Evolutionary conservation across 2,797 vertebrate genomes (phyloP).

Genomic region (Leptoclinus maculatus): DNA sequence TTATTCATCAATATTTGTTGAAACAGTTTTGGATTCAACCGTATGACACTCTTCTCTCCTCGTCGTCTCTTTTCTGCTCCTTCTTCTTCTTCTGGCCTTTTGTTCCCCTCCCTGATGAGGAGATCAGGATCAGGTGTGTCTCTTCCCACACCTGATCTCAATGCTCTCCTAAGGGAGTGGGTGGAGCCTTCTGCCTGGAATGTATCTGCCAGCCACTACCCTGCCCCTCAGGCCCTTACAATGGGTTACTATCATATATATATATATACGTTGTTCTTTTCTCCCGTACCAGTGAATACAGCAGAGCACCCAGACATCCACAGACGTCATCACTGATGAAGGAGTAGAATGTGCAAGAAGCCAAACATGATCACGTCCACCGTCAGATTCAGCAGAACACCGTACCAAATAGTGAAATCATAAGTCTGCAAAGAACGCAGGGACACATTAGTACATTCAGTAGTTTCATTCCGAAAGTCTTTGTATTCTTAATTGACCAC

Average conservation of each 20-base stretch:
- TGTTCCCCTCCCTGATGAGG: too few relatives aligned
- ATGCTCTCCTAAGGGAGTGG: too few relatives aligned
- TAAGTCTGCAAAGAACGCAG: slow-evolving; percentile 79
- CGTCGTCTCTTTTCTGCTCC: too few relatives aligned
- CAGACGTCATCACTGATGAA: slow-evolving; percentile 84
- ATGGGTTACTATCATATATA: too few relatives aligned
- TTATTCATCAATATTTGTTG: background rate
- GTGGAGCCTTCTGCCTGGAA: too few relatives aligned
- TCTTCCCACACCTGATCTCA: too few relatives aligned
- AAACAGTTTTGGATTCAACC: background rate
- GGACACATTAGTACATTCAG: background rate
- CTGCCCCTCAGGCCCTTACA: too few relatives aligned
- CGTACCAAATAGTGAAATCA: slow-evolving; percentile 87
- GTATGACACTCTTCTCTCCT: too few relatives aligned
- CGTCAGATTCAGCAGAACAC: slow-evolving; percentile 84
- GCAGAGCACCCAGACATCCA: slow-evolving; percentile 88
- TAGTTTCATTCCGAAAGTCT: background rate
- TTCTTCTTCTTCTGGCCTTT: too few relatives aligned
- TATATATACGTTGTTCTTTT: too few relatives aligned
- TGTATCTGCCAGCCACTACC: too few relatives aligned
- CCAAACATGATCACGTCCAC: slow-evolving; percentile 89
- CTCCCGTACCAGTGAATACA: slow-evolving; percentile 77
- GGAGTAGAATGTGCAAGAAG: slow-evolving; percentile 88
- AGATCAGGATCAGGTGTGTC: too few relatives aligned
- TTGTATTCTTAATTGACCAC: background rate